phyloP scores from a whole-genome alignment of 1,140 invertebrate species.

The Harpegnathos saltator region DNA sequence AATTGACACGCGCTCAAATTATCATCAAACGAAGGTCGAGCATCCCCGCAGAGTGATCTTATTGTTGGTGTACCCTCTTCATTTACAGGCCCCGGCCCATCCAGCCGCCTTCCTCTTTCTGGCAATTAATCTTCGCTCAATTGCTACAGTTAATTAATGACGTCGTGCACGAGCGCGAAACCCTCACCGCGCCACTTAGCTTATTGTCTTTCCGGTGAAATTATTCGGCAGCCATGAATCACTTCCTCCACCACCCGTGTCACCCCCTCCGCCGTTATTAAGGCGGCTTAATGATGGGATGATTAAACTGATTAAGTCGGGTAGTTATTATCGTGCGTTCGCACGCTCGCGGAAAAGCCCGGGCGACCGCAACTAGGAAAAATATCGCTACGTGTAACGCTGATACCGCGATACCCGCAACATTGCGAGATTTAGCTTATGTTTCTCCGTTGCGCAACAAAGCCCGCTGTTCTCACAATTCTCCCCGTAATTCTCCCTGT shows the following conservation, averaged over 20 bases:
- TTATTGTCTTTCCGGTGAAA: constrained; percentile 78
- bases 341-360: constrained; percentile 10
- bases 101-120: constrained; percentile 53
- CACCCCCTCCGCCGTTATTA: constrained; percentile 52
- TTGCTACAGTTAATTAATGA: constrained; percentile 79
- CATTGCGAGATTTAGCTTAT: too few species aligned
- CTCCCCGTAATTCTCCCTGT: too few species aligned
- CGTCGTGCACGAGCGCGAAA: constrained; percentile 69
- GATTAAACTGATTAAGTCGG: constrained; percentile 68
- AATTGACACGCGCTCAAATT: constrained; percentile 76
- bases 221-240: constrained; percentile 75
- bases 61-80: constrained; percentile 69
- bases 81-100: constrained; percentile 44
- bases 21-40: constrained; percentile 67
- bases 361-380: neutral
- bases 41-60: constrained; percentile 72
- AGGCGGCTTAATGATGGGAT: constrained; percentile 66
- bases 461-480: too few species aligned
- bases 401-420: neutral
- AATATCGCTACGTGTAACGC: neutral
- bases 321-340: constrained; percentile 43
- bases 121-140: constrained; percentile 79
- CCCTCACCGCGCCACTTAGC: constrained; percentile 71
- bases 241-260: constrained; percentile 46
- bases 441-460: too few species aligned